Conservation (phyloP, 2,113 vertebrate species). For the Semicossyphus pulcher region DNA sequence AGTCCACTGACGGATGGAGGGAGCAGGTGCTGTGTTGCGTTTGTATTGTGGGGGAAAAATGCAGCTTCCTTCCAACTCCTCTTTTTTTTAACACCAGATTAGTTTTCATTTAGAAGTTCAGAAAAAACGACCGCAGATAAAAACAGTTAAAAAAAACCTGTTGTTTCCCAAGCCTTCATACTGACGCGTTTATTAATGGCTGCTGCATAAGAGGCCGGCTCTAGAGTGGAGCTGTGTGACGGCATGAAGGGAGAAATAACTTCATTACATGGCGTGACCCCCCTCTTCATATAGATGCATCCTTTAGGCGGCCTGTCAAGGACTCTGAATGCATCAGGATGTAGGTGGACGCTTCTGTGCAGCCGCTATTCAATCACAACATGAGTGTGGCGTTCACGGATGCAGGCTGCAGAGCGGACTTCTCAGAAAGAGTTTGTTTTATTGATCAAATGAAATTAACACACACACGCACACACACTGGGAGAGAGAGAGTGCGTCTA, state of each 20-base stretch:
- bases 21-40: constrained; percentile 51
- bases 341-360: constrained; percentile 38
- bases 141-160: not conserved
- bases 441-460: constrained; percentile 78
- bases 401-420: constrained; percentile 41
- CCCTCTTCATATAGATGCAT: constrained; percentile 68
- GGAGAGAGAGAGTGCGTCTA: constrained; percentile 26
- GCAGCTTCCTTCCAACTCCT: constrained; percentile 16
- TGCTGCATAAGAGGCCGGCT: constrained; percentile 22
- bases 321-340: constrained; percentile 68
- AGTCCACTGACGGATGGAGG: constrained; percentile 44
- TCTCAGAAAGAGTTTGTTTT: constrained; percentile 73
- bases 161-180: constrained; percentile 8
- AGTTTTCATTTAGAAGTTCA: constrained; percentile 13
- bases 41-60: constrained; percentile 8
- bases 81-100: constrained; percentile 1
- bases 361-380: constrained; percentile 38
- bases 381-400: constrained; percentile 9
- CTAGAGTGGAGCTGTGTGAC: constrained; percentile 46
- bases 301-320: constrained; percentile 70
- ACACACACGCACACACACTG: constrained; percentile 20
- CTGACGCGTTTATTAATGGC: constrained; percentile 57
- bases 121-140: constrained; percentile 13
- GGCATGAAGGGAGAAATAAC: constrained; percentile 59
- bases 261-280: constrained; percentile 71